Evolutionary conservation across 2,113 vertebrate genomes (phyloP).

Genomic region (Caranx ignobilis): DNA sequence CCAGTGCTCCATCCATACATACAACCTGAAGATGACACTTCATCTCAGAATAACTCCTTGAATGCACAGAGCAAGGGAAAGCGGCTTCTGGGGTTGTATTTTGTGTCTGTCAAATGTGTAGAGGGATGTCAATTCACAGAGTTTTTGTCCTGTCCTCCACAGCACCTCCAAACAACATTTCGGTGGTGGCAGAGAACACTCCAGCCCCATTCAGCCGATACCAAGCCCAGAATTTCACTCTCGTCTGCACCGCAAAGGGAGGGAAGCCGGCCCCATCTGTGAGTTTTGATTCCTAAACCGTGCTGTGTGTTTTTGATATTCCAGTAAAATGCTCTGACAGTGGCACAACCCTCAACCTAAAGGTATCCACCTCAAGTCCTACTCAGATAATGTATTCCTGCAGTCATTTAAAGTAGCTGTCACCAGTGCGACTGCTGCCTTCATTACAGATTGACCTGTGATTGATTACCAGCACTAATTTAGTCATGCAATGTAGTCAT

Average conservation of each 20-base stretch:
- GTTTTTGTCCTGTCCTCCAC: conserved; percentile 52
- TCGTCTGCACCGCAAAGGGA: conserved; percentile 95
- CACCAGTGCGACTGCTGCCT: background rate
- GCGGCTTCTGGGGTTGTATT: conserved; percentile 16
- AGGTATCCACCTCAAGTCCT: background rate
- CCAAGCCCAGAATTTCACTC: conserved; percentile 97
- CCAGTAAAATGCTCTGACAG: background rate
- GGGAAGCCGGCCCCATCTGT: conserved; percentile 95
- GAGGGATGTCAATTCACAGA: conserved; percentile 23
- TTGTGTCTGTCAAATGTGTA: conserved; percentile 16
- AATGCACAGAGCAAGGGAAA: conserved; percentile 4
- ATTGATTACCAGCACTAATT: conserved; percentile 56
- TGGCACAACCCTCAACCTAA: conserved; percentile 7
- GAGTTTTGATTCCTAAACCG: conserved; percentile 59
- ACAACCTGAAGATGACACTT: conserved; percentile 26
- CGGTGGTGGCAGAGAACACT: conserved; percentile 90
- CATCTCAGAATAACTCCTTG: conserved; percentile 1
- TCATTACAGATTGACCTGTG: conserved; percentile 29
- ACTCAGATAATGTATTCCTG: background rate
- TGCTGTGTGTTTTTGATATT: conserved; percentile 8
- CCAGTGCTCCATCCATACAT: conserved; percentile 7
- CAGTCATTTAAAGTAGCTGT: conserved; percentile 18
- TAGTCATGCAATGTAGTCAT: conserved; percentile 44
- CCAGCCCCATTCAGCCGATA: conserved; percentile 96
- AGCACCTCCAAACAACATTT: conserved; percentile 96